Conservation (phyloP, 2,888 invertebrate genomes). For the Hyposoter dolosus region DNA sequence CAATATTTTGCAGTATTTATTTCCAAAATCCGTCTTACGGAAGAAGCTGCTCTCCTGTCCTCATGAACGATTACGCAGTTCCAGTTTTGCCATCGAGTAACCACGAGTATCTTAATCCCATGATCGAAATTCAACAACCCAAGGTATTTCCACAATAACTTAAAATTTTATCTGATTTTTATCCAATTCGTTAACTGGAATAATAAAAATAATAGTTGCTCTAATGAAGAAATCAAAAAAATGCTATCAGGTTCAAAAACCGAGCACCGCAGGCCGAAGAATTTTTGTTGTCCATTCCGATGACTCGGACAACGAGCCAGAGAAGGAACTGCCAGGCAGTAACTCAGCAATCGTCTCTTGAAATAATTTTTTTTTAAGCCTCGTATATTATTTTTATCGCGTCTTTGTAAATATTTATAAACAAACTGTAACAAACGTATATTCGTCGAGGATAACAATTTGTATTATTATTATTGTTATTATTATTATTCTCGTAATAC, state of each 20-base stretch:
- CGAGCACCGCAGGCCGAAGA: not conserved
- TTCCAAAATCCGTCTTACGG: slow-evolving; percentile 82
- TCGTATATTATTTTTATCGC: not conserved
- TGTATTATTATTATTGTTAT: not conserved
- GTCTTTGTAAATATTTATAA: not conserved
- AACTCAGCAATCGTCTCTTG: slow-evolving; percentile 26
- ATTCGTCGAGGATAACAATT: not conserved
- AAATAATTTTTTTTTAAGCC: not conserved
- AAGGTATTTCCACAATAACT: slow-evolving; percentile 22
- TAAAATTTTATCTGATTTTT: not conserved
- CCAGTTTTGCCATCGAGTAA: slow-evolving; percentile 78
- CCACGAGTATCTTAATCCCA: slow-evolving; percentile 83
- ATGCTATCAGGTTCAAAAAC: not conserved
- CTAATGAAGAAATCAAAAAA: not conserved
- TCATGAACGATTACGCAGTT: slow-evolving; percentile 65
- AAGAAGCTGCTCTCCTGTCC: slow-evolving; percentile 65
- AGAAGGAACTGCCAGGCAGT: slow-evolving; percentile 29
- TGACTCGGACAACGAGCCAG: slow-evolving; percentile 22
- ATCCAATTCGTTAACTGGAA: not conserved
- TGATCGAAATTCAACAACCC: slow-evolving; percentile 46
- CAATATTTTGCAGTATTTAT: slow-evolving; percentile 76
- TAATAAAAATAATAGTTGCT: not conserved
- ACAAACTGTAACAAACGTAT: not conserved
- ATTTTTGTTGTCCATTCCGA: slow-evolving; percentile 3
- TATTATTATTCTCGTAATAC: not conserved